A percentile compares a stretch with the other conserved stretches of the same genome.
Conservation (phyloP, 2,888 invertebrate genomes). For the Drosophila borborema region DNA sequence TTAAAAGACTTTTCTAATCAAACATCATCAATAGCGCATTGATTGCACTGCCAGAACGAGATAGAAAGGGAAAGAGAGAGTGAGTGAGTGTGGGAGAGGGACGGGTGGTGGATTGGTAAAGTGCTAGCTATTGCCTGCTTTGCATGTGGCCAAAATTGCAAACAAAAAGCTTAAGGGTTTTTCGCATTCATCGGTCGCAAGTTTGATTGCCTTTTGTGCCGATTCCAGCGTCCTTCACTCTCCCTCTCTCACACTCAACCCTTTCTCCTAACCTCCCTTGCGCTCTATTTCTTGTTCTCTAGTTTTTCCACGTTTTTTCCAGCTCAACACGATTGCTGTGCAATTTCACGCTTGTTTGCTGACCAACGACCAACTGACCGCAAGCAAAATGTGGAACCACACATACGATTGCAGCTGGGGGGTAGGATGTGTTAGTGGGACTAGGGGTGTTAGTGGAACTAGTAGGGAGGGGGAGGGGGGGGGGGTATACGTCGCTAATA, state of each 20-base stretch:
- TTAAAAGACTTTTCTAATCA: conserved; percentile 54
- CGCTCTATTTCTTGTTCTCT: not conserved
- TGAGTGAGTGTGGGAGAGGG: not conserved
- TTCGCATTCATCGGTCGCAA: conserved; percentile 61
- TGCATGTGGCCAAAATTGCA: conserved; percentile 35
- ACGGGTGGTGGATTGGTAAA: not conserved
- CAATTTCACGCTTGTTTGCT: conserved; percentile 78
- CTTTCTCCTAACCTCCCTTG: not conserved
- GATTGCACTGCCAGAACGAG: conserved; percentile 40
- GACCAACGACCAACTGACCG: conserved; percentile 71
- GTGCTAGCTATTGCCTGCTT: conserved; percentile 1
- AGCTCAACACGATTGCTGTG: conserved; percentile 64
- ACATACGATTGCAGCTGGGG: conserved; percentile 1
- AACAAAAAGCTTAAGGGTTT: conserved; percentile 14
- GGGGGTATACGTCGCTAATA: conserved; percentile 22
- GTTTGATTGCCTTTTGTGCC: conserved; percentile 72
- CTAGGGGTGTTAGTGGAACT: not conserved
- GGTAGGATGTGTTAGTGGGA: not conserved
- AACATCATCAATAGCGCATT: conserved; percentile 61
- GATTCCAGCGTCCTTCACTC: not conserved
- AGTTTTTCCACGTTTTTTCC: conserved; percentile 12
- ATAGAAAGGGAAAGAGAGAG: not conserved
- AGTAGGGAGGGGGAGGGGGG: not conserved
- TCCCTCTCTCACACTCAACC: not conserved
- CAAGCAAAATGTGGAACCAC: conserved; percentile 50